These are phyloP conservation scores for Protomyctophum bolini DNA, from an alignment of 2,113 vertebrate genomes.

Conservation along the genomic window DNA sequence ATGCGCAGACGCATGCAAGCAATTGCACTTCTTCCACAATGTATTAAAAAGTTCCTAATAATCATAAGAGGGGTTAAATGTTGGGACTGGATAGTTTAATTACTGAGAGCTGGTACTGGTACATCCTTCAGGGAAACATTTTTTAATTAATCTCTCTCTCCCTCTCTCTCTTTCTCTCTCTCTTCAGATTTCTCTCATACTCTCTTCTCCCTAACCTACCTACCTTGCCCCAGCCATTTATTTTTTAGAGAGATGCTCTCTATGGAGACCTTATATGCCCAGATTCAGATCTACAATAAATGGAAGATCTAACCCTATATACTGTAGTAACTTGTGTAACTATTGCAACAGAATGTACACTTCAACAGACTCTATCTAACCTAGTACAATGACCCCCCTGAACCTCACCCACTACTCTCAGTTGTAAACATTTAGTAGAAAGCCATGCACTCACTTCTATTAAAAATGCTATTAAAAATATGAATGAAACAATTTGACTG, in stretches of 20 bases:
- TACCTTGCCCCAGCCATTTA: not conserved
- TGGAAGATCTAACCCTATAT: too few relatives aligned
- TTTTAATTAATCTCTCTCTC: slow-evolving; percentile 72
- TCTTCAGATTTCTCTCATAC: not conserved
- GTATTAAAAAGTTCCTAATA: slow-evolving; percentile 66
- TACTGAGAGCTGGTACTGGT: slow-evolving; percentile 54
- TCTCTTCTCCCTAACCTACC: not conserved
- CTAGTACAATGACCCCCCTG: too few relatives aligned
- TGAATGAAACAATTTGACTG: too few relatives aligned
- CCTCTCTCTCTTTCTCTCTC: slow-evolving; percentile 9
- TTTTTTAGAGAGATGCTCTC: not conserved
- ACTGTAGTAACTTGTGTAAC: too few relatives aligned
- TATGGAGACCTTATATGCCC: too few relatives aligned
- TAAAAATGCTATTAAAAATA: too few relatives aligned
- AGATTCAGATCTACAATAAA: too few relatives aligned
- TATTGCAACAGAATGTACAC: too few relatives aligned
- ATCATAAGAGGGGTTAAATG: slow-evolving; percentile 69
- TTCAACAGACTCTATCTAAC: too few relatives aligned
- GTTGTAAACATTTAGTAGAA: too few relatives aligned
- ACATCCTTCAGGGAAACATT: slow-evolving; percentile 68
- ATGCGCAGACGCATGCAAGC: not conserved
- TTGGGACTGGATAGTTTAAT: slow-evolving; percentile 72
- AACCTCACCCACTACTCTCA: too few relatives aligned
- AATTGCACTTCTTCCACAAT: slow-evolving; percentile 35
- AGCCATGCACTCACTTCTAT: too few relatives aligned